phyloP scores from a whole-genome alignment of 2,888 invertebrate genomes.

The Acanthococcus lagerstroemiae region DNA sequence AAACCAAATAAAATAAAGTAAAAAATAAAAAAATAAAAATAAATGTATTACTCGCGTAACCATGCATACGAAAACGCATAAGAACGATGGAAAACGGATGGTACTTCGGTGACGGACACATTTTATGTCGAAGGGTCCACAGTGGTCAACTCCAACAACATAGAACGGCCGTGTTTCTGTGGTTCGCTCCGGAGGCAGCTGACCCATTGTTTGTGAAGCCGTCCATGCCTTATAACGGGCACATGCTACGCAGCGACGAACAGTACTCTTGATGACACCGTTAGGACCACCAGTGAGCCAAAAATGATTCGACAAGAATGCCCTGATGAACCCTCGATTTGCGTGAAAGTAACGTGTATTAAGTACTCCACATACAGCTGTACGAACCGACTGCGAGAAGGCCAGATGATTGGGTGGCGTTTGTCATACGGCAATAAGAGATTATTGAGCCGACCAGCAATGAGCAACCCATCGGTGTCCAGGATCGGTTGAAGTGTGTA shows the following conservation, averaged over 20 bases:
- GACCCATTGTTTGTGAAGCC: background rate
- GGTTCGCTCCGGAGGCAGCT: background rate
- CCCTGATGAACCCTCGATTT: background rate
- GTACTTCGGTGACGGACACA: background rate
- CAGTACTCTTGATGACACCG: background rate
- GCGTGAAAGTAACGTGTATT: background rate
- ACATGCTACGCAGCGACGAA: background rate
- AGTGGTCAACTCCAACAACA: background rate
- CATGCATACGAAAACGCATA: background rate
- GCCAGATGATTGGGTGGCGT: background rate
- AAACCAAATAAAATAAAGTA: too few relatives aligned
- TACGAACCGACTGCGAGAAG: background rate
- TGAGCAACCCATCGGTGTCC: background rate
- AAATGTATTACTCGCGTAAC: background rate
- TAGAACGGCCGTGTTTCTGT: background rate
- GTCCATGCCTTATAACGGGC: background rate
- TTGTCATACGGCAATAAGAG: background rate
- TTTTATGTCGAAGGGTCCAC: background rate
- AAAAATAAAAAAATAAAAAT: too few relatives aligned
- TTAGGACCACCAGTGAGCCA: background rate
- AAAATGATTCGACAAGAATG: background rate
- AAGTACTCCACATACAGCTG: background rate
- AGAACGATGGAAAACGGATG: background rate
- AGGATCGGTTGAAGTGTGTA: background rate
- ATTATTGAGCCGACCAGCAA: background rate